Base-by-base conservation (phyloP, 2,797 vertebrate species). In the Atherinosoma microstoma region DNA sequence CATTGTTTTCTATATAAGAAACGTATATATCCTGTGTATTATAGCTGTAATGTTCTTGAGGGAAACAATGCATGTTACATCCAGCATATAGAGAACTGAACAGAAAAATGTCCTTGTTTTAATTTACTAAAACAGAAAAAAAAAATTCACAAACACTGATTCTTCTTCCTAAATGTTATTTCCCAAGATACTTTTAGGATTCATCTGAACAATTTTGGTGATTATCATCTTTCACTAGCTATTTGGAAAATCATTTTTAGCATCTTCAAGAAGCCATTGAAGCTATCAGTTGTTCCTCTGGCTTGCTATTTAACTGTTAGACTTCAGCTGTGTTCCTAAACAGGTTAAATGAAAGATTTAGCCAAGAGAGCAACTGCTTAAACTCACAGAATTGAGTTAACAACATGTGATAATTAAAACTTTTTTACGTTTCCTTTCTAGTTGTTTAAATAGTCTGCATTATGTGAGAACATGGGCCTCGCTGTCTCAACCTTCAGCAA, bases 391-490 rank as follows among this genome's bases (percentile, higher is more conserved):
- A 22, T 49, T 18, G 29, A 30, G 30, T 68, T n/a, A 64, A 0
- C 16, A 16, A 61, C 57, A 45, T 27, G 18, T 29, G 20, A 42
- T 22, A 3, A 30, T 16, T 10, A 24, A 64, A 62, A 45, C 24
- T 20, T 3, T 16, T 12, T 38, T 15, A 4, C 51, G n/a, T 58
- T 24, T 56, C 22, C 6, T 27, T n/a, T 73, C 10, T 61, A 27
- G 32, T 18, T 45, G 36, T 70, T n/a, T 67, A 16, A 77, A 35
- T 1, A 29, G 30, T 66, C 62, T 54, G 34, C 40, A 47, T 29
- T 47, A 54, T 59, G 36, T 1, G 29, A 18, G 24, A 73, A 79
- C 57, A 69, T 51, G 45, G 76, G 58, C 16, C 5, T n/a, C 38
- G 32, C 58, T 30, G 15, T 65, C 38, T 72, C 7, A 76, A 75